Percentiles rank a stretch among this genome's conserved stretches.
Evolutionary conservation across 2,113 vertebrate genomes (phyloP).

Genomic region (Myotis yumanensis): DNA sequence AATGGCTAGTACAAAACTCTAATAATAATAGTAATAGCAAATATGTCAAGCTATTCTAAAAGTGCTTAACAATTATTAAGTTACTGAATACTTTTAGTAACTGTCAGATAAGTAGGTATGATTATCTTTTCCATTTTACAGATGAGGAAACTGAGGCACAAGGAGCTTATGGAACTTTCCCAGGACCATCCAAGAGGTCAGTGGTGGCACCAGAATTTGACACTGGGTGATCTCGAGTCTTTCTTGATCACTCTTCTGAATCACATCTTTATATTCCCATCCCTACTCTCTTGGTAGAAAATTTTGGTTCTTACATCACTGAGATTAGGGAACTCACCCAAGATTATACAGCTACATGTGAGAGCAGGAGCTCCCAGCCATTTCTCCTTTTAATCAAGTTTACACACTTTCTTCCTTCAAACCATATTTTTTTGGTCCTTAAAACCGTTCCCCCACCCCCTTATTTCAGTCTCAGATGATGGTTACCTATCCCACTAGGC

Average conservation of each 20-base stretch:
- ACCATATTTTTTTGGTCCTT: neutral
- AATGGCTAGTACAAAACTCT: neutral
- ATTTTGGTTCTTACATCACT: neutral
- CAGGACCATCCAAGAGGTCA: too few species aligned
- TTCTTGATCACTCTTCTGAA: neutral
- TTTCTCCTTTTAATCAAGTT: too few species aligned
- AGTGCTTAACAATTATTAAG: neutral
- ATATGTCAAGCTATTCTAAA: neutral
- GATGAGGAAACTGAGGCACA: neutral
- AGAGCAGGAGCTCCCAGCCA: too few species aligned
- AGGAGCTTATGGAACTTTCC: neutral
- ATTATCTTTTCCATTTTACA: neutral
- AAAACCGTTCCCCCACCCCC: neutral
- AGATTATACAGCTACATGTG: too few species aligned
- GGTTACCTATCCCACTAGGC: neutral
- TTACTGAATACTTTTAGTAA: neutral
- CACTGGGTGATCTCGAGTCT: too few species aligned
- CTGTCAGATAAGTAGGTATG: neutral
- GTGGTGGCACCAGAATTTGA: neutral
- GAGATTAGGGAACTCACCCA: too few species aligned
- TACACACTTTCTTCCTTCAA: too few species aligned
- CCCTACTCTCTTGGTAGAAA: neutral
- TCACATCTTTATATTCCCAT: neutral
- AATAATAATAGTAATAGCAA: neutral
- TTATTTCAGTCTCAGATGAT: neutral